These are phyloP conservation scores for Hydrotaea diabolus DNA, from an alignment of 2,888 invertebrate species.

Conservation along the genomic window DNA sequence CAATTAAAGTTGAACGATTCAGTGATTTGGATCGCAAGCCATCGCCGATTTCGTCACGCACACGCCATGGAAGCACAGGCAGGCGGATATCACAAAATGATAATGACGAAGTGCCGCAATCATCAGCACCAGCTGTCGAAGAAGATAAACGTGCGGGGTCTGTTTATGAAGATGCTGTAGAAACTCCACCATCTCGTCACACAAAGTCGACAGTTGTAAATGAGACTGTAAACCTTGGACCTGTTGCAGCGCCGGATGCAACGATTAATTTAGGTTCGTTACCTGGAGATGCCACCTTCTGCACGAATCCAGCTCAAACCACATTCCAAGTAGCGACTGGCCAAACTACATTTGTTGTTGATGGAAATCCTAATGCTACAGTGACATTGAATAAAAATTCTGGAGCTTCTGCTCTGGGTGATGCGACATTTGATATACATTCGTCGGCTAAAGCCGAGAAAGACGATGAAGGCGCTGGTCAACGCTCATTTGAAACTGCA, in stretches of 20 bases:
- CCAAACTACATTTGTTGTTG: conserved; percentile 71
- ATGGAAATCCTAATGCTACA: conserved; percentile 70
- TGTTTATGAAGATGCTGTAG: conserved; percentile 81
- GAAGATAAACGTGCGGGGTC: conserved; percentile 70
- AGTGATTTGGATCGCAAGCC: conserved; percentile 72
- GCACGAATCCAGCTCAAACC: conserved; percentile 67
- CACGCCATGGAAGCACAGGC: conserved; percentile 71
- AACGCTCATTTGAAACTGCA: conserved; percentile 73
- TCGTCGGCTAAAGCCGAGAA: conserved; percentile 12
- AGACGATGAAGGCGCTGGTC: conserved; percentile 53
- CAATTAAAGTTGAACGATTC: conserved; percentile 78
- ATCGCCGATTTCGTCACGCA: conserved; percentile 73
- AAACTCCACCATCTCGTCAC: conserved; percentile 46
- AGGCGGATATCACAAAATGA: conserved; percentile 51
- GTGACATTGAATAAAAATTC: conserved; percentile 66
- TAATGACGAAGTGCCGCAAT: conserved; percentile 25
- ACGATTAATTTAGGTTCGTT: conserved; percentile 67
- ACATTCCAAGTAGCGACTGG: conserved; percentile 69
- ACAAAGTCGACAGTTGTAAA: conserved; percentile 36
- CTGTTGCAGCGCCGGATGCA: conserved; percentile 50
- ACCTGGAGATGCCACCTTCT: conserved; percentile 71
- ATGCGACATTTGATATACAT: conserved; percentile 71
- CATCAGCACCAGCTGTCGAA: conserved; percentile 29
- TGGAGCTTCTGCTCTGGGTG: conserved; percentile 31
- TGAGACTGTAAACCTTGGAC: conserved; percentile 47